Base-by-base conservation (phyloP, 1,140 invertebrate species). In the Hetaerina americana region DNA sequence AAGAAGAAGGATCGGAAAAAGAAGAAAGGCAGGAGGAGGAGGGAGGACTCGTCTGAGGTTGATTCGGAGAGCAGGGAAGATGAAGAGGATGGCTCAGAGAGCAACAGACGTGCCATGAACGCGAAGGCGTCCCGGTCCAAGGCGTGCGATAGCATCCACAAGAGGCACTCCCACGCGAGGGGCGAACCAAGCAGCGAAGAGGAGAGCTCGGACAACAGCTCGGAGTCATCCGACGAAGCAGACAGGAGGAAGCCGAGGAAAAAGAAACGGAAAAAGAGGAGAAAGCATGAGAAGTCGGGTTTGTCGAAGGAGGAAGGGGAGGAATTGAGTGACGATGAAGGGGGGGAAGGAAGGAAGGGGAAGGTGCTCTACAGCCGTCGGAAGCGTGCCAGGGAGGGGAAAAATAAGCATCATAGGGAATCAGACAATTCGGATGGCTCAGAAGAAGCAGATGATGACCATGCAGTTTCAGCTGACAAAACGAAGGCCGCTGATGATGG, bases 11-110 rank as follows among this genome's bases (percentile, higher is more conserved):
- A 69, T 24, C 28, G 71, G 24, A 70, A 72, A 15, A 71, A 76
- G 49, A 26, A 27, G n/a, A 72, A 76, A 68, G 49, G 66, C 22
- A 68, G 27, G n/a, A 74, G 71, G 49, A 74, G 75, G 71, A 75
- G 74, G 69, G 75, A 74, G 71, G 72, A 75, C 26, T 24, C 57
- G n/a, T 69, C 67, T 40, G 70, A 74, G 27, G 66, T 66, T n/a
- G 67, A 70, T 26, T 67, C 27, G 66, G 69, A 70, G 72, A 73
- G 70, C 25, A 70, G 72, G 40, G 67, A 40, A 6, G 40, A 27
- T 27, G 74, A 76, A 28, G 71, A 74, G 28, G 70, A 73, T 29
- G 28, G 24, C 0, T 29, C 57, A 27, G 27, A 26, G 18, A 31
- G 25, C 26, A n/a, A 31, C 66, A 15, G 29, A 5, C 24, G 26